Conservation (phyloP, 2,797 vertebrate species). For the Hemibagrus guttatus region DNA sequence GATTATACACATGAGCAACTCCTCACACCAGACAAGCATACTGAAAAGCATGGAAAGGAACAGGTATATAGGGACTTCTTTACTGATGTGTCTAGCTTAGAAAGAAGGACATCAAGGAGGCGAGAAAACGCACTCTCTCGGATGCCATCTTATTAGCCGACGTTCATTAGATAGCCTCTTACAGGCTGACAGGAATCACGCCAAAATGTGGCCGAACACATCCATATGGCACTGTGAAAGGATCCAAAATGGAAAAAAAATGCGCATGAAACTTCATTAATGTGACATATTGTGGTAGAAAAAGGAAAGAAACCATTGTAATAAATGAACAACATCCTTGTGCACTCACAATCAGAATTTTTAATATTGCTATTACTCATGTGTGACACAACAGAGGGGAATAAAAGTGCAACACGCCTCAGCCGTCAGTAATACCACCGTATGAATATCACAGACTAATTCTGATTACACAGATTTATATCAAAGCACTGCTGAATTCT, state of each 20-base stretch:
- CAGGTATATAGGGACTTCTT: not conserved
- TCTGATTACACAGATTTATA: not conserved
- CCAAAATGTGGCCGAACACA: not conserved
- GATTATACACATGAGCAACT: constrained; percentile 63
- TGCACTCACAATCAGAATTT: not conserved
- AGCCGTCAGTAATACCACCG: not conserved
- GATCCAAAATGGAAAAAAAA: not conserved
- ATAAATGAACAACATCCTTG: not conserved
- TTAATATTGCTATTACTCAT: not conserved
- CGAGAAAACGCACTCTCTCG: not conserved
- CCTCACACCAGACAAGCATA: constrained; percentile 57
- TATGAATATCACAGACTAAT: not conserved
- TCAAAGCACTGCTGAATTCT: not conserved
- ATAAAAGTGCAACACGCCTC: too few species aligned
- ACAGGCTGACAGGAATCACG: not conserved
- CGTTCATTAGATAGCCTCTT: not conserved
- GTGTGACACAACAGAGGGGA: not conserved
- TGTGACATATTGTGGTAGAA: not conserved
- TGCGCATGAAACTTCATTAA: not conserved
- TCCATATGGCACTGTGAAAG: constrained; percentile 10
- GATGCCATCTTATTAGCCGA: constrained; percentile 3
- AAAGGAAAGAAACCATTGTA: not conserved
- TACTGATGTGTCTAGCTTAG: not conserved
- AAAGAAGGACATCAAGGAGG: not conserved
- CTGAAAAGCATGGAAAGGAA: constrained; percentile 32